A percentile compares a stretch with the other conserved stretches of the same genome.
These are phyloP conservation scores for Lasaia peninsularis DNA, from an alignment of 1,140 invertebrate genomes.

Conservation along the genomic window DNA sequence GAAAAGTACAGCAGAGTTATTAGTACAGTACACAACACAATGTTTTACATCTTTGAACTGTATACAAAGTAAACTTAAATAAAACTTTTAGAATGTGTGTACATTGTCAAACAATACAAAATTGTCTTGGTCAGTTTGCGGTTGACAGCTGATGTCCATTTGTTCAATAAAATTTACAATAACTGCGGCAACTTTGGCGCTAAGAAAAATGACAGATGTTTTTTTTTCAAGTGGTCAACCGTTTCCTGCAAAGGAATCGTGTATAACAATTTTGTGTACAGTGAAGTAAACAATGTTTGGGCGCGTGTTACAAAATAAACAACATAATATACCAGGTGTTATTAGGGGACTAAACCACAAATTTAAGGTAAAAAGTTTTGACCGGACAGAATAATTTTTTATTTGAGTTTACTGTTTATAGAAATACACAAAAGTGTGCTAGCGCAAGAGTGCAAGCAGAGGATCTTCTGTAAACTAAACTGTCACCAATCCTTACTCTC, in stretches of 20 bases:
- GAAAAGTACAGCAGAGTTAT: not conserved
- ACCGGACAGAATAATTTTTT: not conserved
- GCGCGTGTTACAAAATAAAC: constrained; percentile 35
- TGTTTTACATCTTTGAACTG: not conserved
- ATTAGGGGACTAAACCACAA: constrained; percentile 3
- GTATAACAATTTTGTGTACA: constrained; percentile 25
- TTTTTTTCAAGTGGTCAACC: constrained; percentile 28
- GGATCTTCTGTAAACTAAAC: no score
- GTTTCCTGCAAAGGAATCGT: constrained; percentile 32
- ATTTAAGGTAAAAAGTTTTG: not conserved
- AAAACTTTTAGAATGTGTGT: constrained; percentile 14
- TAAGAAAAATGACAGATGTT: constrained; percentile 19
- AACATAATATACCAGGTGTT: constrained; percentile 25
- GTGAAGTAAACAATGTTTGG: constrained; percentile 22
- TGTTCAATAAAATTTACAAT: constrained; percentile 14
- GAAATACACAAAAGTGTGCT: not conserved
- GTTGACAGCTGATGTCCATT: constrained; percentile 20
- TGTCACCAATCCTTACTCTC: no score
- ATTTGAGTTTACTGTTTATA: not conserved
- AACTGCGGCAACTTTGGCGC: constrained; percentile 8
- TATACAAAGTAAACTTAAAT: constrained; percentile 13
- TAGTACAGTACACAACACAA: not conserved
- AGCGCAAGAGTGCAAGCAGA: no score
- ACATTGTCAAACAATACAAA: constrained; percentile 14
- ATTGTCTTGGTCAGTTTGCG: constrained; percentile 19